phyloP scores from a whole-genome alignment of 2,888 invertebrate genomes.

The Aspidapion aeneum region DNA sequence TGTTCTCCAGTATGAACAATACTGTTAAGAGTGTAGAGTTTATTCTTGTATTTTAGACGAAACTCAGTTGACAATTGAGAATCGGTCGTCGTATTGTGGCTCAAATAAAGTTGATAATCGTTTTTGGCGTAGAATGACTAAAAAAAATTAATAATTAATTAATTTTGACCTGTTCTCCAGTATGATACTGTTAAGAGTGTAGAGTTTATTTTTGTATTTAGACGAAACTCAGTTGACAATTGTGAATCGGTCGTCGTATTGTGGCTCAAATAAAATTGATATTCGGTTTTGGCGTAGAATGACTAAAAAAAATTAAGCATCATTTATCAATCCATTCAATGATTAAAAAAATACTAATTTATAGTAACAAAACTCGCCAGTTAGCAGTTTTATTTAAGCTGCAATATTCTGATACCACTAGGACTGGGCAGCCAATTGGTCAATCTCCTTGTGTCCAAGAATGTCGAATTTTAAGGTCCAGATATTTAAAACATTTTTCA shows the following conservation, averaged over 20 bases:
- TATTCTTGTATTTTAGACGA: slow-evolving; percentile 63
- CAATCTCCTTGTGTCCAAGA: too few relatives aligned
- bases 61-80: slow-evolving; percentile 61
- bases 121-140: slow-evolving; percentile 62
- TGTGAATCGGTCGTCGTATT: slow-evolving; percentile 56
- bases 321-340: too few relatives aligned
- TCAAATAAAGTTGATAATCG: slow-evolving; percentile 63
- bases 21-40: slow-evolving; percentile 64
- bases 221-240: slow-evolving; percentile 62
- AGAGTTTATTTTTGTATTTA: slow-evolving; percentile 63
- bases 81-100: slow-evolving; percentile 58
- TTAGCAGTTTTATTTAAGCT: too few relatives aligned
- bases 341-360: too few relatives aligned
- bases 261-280: slow-evolving; percentile 64
- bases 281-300: slow-evolving; percentile 62
- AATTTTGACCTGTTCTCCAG: neutral
- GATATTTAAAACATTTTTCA: too few relatives aligned
- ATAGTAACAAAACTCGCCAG: too few relatives aligned
- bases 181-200: slow-evolving; percentile 63
- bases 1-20: slow-evolving; percentile 63
- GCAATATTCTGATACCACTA: too few relatives aligned
- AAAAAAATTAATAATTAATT: slow-evolving; percentile 22
- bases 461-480: too few relatives aligned
- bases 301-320: too few relatives aligned
- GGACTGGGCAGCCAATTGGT: too few relatives aligned